Percentiles rank a stretch among this genome's conserved stretches.
Evolutionary conservation across 2,888 invertebrate species (phyloP).

Genomic region (Clostera curtula): DNA sequence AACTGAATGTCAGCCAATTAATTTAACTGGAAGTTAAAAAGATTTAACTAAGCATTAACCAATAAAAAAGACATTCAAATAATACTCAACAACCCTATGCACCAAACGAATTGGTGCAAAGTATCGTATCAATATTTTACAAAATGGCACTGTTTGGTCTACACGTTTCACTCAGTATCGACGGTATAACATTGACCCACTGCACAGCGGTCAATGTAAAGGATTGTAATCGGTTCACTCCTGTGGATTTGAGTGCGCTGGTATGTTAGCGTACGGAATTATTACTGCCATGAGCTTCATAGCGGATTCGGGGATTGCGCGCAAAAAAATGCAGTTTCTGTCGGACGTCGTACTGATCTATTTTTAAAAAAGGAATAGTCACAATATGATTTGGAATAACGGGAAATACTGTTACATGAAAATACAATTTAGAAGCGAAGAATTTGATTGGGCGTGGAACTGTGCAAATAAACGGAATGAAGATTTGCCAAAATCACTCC

Average conservation of each 20-base stretch:
- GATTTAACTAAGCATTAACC: background rate
- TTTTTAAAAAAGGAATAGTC: background rate
- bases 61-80: constrained; percentile 3
- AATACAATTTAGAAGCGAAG: too few species aligned
- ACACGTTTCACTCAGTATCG: constrained; percentile 44
- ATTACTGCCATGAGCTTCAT: constrained; percentile 15
- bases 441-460: too few species aligned
- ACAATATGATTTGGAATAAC: background rate
- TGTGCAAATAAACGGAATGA: too few species aligned
- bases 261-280: constrained; percentile 16
- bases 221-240: constrained; percentile 9
- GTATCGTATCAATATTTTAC: constrained; percentile 33
- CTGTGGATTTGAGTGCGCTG: constrained; percentile 12
- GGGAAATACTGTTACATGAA: too few species aligned
- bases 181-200: constrained; percentile 24
- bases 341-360: constrained; percentile 5
- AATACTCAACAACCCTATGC: constrained; percentile 16
- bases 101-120: constrained; percentile 9
- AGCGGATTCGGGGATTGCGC: constrained; percentile 16
- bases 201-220: constrained; percentile 33
- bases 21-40: too few species aligned
- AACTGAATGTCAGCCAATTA: too few species aligned
- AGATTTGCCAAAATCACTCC: too few species aligned
- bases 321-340: constrained; percentile 14
- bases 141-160: constrained; percentile 42